Base-by-base conservation (phyloP, 2,797 vertebrate species). In the Chromis chromis region DNA sequence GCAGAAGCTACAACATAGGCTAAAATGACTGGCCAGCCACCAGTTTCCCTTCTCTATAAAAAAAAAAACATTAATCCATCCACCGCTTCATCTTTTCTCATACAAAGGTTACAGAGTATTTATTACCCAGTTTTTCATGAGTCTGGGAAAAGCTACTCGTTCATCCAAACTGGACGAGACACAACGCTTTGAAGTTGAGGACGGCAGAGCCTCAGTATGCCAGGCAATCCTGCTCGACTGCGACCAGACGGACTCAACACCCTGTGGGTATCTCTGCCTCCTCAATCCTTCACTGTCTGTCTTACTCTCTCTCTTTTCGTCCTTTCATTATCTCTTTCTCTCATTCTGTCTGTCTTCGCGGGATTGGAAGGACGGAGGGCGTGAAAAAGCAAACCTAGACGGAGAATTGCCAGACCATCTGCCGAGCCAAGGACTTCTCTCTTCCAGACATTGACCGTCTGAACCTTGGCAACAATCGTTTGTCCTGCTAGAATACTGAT, bases 391-490 rank as follows among this genome's bases (percentile, higher is more conserved):
- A 22, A 85, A 74, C 54, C 67, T 52, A 74, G 70, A 87, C 78
- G 60, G 62, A 65, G 40, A 81, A 67, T 75, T 76, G 80, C 74
- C 69, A 62, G 75, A 80, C 91, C 89, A 87, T 92, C 91, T 93
- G 83, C 74, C 64, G 36, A 79, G 78, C 79, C 86, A 78, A 82
- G 68, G 55, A 74, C 82, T 76, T 72, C 81, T 81, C 65, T 66
- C 40, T 67, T 87, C 70, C 78, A 67, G 65, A 88, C 81, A 65
- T 61, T 65, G 78, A 85, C 72, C 21, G 71, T 58, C 78, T 81
- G 52, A 86, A 74, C 71, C 73, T 64, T 78, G 78, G 74, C 78
- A 74, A 54, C 74, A 62, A 57, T 16, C 14, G 17, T 56, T 31
- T 54, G 22, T 50, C 57, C 55, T 74, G n/a, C 24, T 19, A n/a